phyloP scores from a whole-genome alignment of 2,113 vertebrate species.

The Nesogale talazaci region DNA sequence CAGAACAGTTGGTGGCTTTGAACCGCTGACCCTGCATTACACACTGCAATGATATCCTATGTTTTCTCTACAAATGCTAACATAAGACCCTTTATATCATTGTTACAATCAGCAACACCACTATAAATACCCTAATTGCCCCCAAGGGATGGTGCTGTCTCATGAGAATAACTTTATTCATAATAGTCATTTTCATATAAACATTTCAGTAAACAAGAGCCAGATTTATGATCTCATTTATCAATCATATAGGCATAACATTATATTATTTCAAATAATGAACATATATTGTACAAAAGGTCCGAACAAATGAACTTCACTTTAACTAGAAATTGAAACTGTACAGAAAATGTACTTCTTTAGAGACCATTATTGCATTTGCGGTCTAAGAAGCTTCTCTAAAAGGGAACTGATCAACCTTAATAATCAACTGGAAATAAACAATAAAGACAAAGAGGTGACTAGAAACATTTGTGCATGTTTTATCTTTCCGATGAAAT shows the following conservation, averaged over 20 bases:
- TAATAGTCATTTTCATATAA: background rate
- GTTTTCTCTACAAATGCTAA: background rate
- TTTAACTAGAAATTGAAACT: background rate
- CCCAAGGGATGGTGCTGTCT: fast-evolving
- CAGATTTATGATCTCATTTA: too few species aligned
- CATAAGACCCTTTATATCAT: background rate
- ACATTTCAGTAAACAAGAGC: background rate
- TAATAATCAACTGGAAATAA: background rate
- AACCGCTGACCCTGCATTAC: too few species aligned
- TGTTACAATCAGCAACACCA: background rate
- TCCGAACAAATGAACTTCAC: background rate
- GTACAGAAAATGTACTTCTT: background rate
- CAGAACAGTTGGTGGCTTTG: too few species aligned
- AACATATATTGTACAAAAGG: background rate
- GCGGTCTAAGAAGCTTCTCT: background rate
- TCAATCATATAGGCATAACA: background rate
- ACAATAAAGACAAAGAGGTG: background rate
- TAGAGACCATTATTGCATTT: background rate
- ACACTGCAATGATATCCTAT: background rate
- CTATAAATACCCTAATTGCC: background rate
- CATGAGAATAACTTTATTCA: background rate
- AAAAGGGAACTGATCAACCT: background rate
- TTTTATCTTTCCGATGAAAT: slow-evolving; percentile 25
- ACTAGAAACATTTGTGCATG: background rate
- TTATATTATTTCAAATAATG: background rate